Percentiles rank a stretch among this genome's conserved stretches.
These are phyloP conservation scores for Cavia aperea DNA, from an alignment of 2,113 vertebrate species.

Conservation along the genomic window DNA sequence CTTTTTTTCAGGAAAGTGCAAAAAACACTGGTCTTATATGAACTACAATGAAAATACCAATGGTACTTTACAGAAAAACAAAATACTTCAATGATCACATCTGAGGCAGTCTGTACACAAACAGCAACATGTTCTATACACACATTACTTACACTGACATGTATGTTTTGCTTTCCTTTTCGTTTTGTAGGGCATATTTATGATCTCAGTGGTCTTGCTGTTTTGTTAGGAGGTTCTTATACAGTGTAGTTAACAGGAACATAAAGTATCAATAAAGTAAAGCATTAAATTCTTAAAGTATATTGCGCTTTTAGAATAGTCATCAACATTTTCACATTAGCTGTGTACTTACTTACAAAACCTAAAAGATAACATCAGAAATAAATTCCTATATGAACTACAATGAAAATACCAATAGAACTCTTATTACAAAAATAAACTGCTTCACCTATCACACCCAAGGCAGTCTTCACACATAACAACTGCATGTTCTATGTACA, in stretches of 20 bases:
- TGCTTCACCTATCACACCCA: background rate
- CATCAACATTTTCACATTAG: background rate
- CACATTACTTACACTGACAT: background rate
- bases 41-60: background rate
- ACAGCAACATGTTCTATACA: background rate
- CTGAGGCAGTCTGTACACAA: background rate
- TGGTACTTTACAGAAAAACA: background rate
- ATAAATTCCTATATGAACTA: background rate
- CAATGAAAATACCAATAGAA: background rate
- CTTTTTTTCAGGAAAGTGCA: background rate
- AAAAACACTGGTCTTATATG: background rate
- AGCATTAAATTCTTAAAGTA: background rate
- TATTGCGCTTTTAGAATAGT: background rate
- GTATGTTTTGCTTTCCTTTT: background rate
- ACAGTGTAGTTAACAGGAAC: background rate
- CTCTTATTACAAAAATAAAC: too few species aligned
- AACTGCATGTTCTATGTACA: background rate
- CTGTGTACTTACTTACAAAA: background rate
- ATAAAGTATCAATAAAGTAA: background rate
- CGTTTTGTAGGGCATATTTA: background rate
- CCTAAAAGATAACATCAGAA: background rate
- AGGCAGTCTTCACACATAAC: background rate
- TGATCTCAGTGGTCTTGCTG: background rate
- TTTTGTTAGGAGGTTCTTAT: background rate
- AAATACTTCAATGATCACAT: background rate